Evolutionary conservation across 2,113 vertebrate genomes (phyloP), one percentile per base, ranked within the genome.

Genomic region (Pomatostomus ruficeps): DNA sequence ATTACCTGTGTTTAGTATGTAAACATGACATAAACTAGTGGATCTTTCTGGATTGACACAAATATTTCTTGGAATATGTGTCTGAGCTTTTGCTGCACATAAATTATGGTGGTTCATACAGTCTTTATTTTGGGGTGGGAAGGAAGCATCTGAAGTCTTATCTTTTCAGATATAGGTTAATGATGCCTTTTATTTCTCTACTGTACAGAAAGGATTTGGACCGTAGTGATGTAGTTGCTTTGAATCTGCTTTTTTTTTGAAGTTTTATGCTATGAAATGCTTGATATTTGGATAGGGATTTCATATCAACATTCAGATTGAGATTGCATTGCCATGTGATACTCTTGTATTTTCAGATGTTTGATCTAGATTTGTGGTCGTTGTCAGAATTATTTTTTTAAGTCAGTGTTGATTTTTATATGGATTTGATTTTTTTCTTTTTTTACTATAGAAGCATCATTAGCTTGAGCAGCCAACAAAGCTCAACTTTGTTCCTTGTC

Each of bases 1-100:
- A 98, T 98, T 98, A 98, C 98, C 98, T 98, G 98, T 98, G 98
- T 98, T 98, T 97, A 98, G 97, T 98, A 98, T 98, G 98, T 98
- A 98, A 98, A 98, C 97, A 97, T 98, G 97, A 98, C 98, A 97
- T 98, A 97, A 98, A 97, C 96, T 97, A 98, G 97, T 98, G 97
- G 95, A 98, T 97, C 97, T 97, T 96, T 98, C 97, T 96, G 97
- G 97, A 97, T 96, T 97, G 96, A 98, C 98, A 98, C 98, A 97
- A 63, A 87, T 96, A 97, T 94, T 97, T 97, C 97, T 97, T 98
- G 96, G 93, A 98, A 97, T 97, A 95, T 81, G 97, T 98, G 97
- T 98, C 97, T 98, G 95, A 97, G 91, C 97, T 98, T 97, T 98
- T 98, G 95, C 96, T 97, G 89, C 93, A 96, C 95, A 97, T 96